Evolutionary conservation across 2,888 invertebrate species (phyloP).

Genomic region (Chrysomela aeneicollis): DNA sequence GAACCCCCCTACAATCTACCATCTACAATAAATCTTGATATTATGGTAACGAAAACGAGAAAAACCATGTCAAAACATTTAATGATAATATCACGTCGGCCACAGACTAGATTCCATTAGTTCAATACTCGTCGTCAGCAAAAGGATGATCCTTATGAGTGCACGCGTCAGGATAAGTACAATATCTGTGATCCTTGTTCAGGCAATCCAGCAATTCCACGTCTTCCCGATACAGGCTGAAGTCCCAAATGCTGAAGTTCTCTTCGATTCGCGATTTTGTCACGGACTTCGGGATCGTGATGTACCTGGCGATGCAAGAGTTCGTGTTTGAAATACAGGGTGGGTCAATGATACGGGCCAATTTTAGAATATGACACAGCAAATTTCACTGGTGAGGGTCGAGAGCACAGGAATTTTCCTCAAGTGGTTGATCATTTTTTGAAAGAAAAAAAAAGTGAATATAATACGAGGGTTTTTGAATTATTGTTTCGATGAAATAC

Average conservation of each 20-base stretch:
- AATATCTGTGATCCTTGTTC: slow-evolving; percentile 74
- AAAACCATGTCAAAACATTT: too few relatives aligned
- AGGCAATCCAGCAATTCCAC: slow-evolving; percentile 71
- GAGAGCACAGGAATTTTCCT: too few relatives aligned
- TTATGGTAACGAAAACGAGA: too few relatives aligned
- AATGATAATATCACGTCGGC: background rate
- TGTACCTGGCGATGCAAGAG: slow-evolving; percentile 42
- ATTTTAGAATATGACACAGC: too few relatives aligned
- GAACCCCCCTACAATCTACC: too few relatives aligned
- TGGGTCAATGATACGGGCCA: too few relatives aligned
- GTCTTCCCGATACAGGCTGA: slow-evolving; percentile 72
- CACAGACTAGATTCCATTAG: background rate
- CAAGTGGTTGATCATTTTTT: too few relatives aligned
- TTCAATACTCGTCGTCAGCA: slow-evolving; percentile 43
- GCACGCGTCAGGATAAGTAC: slow-evolving; percentile 64
- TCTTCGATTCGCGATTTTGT: slow-evolving; percentile 72
- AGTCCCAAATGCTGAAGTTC: slow-evolving; percentile 79
- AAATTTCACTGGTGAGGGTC: too few relatives aligned
- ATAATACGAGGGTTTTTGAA: too few relatives aligned
- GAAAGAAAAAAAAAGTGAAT: too few relatives aligned
- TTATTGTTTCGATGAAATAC: too few relatives aligned
- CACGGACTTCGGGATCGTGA: slow-evolving; percentile 85
- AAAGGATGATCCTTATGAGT: slow-evolving; percentile 48
- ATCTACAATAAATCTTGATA: too few relatives aligned
- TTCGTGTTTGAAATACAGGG: background rate